These are phyloP conservation scores for Dipus sagitta DNA, from an alignment of 2,797 vertebrate genomes.

Conservation along the genomic window DNA sequence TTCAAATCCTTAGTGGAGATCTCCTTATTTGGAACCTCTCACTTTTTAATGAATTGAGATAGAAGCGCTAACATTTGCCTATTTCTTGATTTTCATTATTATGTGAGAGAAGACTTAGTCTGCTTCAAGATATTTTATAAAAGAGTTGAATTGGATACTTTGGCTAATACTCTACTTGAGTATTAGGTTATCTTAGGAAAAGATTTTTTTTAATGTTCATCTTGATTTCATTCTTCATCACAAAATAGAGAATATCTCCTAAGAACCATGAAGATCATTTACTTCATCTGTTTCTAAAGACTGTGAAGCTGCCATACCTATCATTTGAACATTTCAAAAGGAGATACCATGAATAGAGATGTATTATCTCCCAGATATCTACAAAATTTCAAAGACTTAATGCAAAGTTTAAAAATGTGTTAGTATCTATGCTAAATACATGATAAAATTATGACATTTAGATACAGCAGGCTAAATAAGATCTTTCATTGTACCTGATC, in stretches of 20 bases:
- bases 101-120: background rate
- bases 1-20: constrained; percentile 8
- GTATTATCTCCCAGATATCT: constrained; percentile 1
- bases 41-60: constrained; percentile 17
- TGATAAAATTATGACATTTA: constrained; percentile 38
- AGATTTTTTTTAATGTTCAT: background rate
- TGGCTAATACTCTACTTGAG: background rate
- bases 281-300: constrained; percentile 2
- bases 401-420: constrained; percentile 18
- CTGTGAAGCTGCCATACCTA: background rate
- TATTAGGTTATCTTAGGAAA: background rate
- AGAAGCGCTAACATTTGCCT: background rate
- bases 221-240: constrained; percentile 27
- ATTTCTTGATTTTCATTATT: constrained; percentile 29
- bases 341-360: background rate
- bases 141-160: background rate
- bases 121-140: background rate
- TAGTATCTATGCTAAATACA: constrained; percentile 1
- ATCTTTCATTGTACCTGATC: background rate
- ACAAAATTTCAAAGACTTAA: constrained; percentile 15
- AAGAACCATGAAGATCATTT: background rate
- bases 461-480: background rate
- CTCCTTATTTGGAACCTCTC: background rate
- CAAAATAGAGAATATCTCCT: background rate
- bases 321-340: constrained; percentile 10